Conservation (phyloP, 2,888 invertebrate species). For the Tyria jacobaeae region DNA sequence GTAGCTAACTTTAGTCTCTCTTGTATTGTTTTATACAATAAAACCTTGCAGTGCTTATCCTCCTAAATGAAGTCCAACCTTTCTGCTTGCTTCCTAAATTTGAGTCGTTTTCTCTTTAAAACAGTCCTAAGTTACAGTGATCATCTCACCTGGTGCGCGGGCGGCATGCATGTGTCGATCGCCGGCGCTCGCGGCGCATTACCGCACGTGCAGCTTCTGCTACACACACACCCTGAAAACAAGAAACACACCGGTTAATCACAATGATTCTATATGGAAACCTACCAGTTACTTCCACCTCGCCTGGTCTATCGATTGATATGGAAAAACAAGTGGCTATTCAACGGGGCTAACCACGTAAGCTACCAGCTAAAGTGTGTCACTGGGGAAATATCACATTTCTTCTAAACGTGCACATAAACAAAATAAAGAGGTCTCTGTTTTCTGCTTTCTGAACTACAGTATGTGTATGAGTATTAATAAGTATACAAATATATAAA, state of each 20-base stretch:
- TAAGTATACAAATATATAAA: too few species aligned
- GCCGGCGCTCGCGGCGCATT: constrained; percentile 84
- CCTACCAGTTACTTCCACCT: constrained; percentile 9
- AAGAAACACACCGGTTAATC: constrained; percentile 17
- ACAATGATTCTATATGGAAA: constrained; percentile 8
- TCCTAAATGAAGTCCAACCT: too few species aligned
- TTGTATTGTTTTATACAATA: too few species aligned
- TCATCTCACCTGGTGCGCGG: constrained; percentile 79
- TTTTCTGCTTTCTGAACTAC: too few species aligned
- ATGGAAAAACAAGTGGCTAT: constrained; percentile 8
- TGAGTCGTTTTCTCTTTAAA: too few species aligned
- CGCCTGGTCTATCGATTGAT: not conserved
- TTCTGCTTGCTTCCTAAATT: too few species aligned
- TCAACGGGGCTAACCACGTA: not conserved
- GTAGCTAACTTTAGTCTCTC: too few species aligned
- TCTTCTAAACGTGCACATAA: not conserved
- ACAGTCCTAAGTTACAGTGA: not conserved
- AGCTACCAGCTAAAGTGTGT: not conserved
- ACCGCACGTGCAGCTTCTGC: constrained; percentile 75
- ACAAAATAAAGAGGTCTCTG: too few species aligned
- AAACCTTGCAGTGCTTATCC: too few species aligned
- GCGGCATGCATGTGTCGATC: constrained; percentile 85
- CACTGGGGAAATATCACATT: not conserved
- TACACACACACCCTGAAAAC: constrained; percentile 70
- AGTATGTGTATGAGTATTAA: too few species aligned